Base-by-base conservation (phyloP, 2,888 invertebrate genomes). In the Plutella xylostella region DNA sequence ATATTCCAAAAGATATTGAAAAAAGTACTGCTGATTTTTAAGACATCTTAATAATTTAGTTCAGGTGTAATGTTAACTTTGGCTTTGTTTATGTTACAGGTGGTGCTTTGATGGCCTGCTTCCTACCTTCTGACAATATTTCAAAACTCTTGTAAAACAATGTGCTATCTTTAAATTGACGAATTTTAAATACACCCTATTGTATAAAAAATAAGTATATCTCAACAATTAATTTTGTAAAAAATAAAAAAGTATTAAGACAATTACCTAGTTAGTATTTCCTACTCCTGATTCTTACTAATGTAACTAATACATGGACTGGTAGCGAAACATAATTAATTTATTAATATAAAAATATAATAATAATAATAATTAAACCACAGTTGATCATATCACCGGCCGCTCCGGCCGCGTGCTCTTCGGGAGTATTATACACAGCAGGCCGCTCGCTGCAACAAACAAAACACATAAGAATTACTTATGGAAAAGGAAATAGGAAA, bases 361-460 rank as follows among this genome's bases (percentile, higher is more conserved):
- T 37, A 37, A 25, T 35, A 37, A 6, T 25, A 12, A 31, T 17
- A 33, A 19, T 20, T 14, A 21, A 33, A 17, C 5, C 18, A 35
- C 20, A 19, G 42, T 3, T 17, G 18, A 35, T 43, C 19, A 35
- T 20, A n/a, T 15, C 7, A 14, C 15, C 39, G 70, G 79, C 55
- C 82, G 69, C 68, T 70, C 82, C 18, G 83, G 83, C 45, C 80
- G 65, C 47, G 82, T 79, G 65, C 79, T 85, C 68, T 85, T 82
- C 34, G 87, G 87, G 38, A 87, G 64, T 47, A 85, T 78, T 57
- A 80, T 70, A 55, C 86, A 86, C 42, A 87, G 70, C 40, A 86
- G 54, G 4, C 87, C 87, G 61, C 86, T 86, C 58, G 82, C 87
- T 87, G 76, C 1, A 85, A 85, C 53, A 69, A 52, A 59, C 11